phyloP scores from a whole-genome alignment of 2,888 invertebrate species.

The Trimorus sp. region DNA sequence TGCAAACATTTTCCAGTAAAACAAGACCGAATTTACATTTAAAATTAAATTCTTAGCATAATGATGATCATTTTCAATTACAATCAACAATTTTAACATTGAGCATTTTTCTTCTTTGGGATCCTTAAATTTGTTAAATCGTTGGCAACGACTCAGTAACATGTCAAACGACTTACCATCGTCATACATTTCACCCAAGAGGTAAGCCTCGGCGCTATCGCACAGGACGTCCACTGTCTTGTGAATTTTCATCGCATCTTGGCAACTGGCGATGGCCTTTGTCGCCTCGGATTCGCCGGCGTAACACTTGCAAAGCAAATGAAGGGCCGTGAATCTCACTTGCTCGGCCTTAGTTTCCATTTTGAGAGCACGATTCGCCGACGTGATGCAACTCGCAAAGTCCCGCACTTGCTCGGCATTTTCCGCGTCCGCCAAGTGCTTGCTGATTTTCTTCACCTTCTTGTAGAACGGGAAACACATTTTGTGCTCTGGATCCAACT shows the following conservation, averaged over 20 bases:
- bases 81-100: too few species aligned
- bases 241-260: slow-evolving; percentile 88
- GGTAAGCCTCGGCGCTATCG: slow-evolving; percentile 95
- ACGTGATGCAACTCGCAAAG: slow-evolving; percentile 86
- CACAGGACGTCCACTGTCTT: slow-evolving; percentile 91
- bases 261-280: slow-evolving; percentile 90
- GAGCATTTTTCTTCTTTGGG: too few species aligned
- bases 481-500: slow-evolving; percentile 98
- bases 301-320: slow-evolving; percentile 91
- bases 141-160: too few species aligned
- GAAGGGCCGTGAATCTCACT: slow-evolving; percentile 89
- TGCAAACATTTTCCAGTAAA: too few species aligned
- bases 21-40: too few species aligned
- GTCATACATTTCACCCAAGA: slow-evolving; percentile 94
- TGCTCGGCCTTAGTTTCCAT: slow-evolving; percentile 87
- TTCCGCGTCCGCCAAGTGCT: slow-evolving; percentile 87
- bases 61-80: too few species aligned
- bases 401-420: slow-evolving; percentile 84
- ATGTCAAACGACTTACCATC: slow-evolving; percentile 84
- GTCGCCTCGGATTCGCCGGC: slow-evolving; percentile 87
- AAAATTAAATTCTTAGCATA: too few species aligned
- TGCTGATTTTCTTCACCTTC: slow-evolving; percentile 95
- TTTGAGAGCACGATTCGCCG: slow-evolving; percentile 86
- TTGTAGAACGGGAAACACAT: slow-evolving; percentile 98
- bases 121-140: too few species aligned